Percentiles rank a stretch among this genome's conserved stretches.
These are phyloP conservation scores for Cryptocheilus praepositus DNA, from an alignment of 2,888 invertebrate species.

Conservation along the genomic window DNA sequence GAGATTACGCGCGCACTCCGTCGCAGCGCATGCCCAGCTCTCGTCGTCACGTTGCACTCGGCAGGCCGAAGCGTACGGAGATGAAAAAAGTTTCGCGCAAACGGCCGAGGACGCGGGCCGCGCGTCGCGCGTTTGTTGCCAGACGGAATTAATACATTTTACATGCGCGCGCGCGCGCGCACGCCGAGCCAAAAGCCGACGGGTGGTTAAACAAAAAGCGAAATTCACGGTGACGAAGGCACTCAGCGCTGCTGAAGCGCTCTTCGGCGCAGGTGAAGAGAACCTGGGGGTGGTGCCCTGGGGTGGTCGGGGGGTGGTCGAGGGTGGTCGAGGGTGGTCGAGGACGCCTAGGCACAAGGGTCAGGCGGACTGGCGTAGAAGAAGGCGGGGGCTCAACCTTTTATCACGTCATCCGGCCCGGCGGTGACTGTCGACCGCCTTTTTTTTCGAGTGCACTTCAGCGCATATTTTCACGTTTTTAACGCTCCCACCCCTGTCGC, in stretches of 20 bases:
- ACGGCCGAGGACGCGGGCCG: neutral
- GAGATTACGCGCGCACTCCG: no score
- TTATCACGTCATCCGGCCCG: slow-evolving; percentile 45
- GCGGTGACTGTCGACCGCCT: slow-evolving; percentile 34
- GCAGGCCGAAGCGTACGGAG: neutral
- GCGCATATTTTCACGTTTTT: slow-evolving; percentile 43
- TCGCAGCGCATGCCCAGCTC: no score
- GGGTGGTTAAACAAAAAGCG: slow-evolving; percentile 12
- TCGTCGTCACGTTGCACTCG: slow-evolving; percentile 1
- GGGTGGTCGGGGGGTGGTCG: neutral
- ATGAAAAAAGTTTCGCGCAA: slow-evolving; percentile 7
- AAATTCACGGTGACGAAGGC: slow-evolving; percentile 20
- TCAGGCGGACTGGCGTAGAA: neutral
- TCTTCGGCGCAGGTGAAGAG: neutral
- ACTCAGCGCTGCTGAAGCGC: neutral
- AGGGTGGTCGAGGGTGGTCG: neutral
- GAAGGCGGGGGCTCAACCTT: slow-evolving; percentile 39
- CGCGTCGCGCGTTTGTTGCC: neutral
- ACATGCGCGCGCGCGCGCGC: neutral
- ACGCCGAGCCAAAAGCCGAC: neutral
- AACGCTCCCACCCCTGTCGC: slow-evolving; percentile 25
- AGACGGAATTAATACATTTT: slow-evolving; percentile 8
- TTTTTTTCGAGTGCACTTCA: slow-evolving; percentile 24
- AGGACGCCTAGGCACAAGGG: slow-evolving; percentile 3
- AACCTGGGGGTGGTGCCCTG: neutral